Base-by-base conservation (phyloP, 1,140 invertebrate genomes). In the Diorhabda elongata region DNA sequence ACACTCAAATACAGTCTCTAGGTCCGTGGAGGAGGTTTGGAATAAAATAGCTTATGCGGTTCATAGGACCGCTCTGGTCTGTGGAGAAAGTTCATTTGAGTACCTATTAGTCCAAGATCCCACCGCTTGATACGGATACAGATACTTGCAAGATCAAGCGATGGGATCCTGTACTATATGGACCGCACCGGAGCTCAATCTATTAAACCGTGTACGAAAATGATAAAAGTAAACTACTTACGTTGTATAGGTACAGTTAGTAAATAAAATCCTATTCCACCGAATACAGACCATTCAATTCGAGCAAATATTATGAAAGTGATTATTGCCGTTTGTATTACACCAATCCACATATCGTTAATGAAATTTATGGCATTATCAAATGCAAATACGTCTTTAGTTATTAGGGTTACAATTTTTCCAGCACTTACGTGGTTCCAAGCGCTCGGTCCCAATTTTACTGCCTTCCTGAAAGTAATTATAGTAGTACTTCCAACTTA, bases 201-300 rank as follows among this genome's bases (percentile, higher is more conserved):
- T 11, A 8, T 8, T 57, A 63, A 63, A 5, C 61, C 44, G 44
- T 52, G 45, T 5, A 45, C 47, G 44, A 63, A 68, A 68, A 3
- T 58, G 9, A 7, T 52, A n/a, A n/a, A 58, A 68, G 42, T 3
- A 1, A 68, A 41, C 44, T 43, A 65, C 69, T 78, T 84, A 89
- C 91, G 86, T 87, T 96, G 92, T 58, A 97, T 81, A 0, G 94
- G 94, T 66, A 97, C 88, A 64, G 95, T 91, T 0, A 94, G 74
- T 44, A 97, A 75, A 73, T 97, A 87, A 42, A 92, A 86, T 2
- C 83, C 85, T 67, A 96, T 89, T 0, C 95, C 95, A 64, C 91
- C 87, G 4, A 95, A 79, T 4, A 92, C 89, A 3, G 91, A 87
- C 71, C 87, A 84, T 64, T 90, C 90, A 63, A 96, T 89, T 78